Evolutionary conservation across 1,140 invertebrate genomes (phyloP).

Genomic region (Orchestia grillus): DNA sequence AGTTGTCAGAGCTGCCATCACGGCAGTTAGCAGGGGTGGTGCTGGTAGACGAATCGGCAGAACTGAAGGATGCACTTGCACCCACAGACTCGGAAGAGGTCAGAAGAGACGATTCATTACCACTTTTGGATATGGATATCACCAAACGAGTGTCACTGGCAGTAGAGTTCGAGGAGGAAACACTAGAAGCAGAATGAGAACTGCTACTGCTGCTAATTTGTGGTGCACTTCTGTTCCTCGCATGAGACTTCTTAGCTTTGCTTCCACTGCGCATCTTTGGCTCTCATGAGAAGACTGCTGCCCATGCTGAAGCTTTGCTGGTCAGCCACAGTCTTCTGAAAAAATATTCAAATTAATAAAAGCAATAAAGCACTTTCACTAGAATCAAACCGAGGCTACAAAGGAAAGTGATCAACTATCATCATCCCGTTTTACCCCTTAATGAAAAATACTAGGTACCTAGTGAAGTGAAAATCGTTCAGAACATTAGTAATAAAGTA

Average conservation of each 20-base stretch:
- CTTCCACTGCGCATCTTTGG: conserved; percentile 44
- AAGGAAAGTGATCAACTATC: too few species aligned
- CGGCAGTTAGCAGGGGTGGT: conserved; percentile 60
- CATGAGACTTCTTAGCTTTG: conserved; percentile 25
- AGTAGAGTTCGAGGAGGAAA: conserved; percentile 48
- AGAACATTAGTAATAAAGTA: too few species aligned
- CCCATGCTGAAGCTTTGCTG: conserved; percentile 17
- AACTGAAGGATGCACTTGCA: not conserved
- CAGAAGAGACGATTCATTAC: not conserved
- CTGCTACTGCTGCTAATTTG: not conserved
- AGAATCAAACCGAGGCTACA: too few species aligned
- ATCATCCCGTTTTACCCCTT: too few species aligned
- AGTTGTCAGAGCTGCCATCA: conserved; percentile 38
- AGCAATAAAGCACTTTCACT: too few species aligned
- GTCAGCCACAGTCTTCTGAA: not conserved
- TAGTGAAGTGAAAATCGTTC: too few species aligned
- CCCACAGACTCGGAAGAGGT: not conserved
- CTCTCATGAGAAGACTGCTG: not conserved
- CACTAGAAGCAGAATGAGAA: conserved; percentile 11
- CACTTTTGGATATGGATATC: not conserved
- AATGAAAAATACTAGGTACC: too few species aligned
- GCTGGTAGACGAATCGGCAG: not conserved
- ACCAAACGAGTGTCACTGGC: not conserved
- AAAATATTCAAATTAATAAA: too few species aligned
- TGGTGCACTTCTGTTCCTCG: not conserved